Percentiles rank a stretch among this genome's conserved stretches.
These are phyloP conservation scores for Pogoniulus pusillus DNA, from an alignment of 2,797 vertebrate species.

Conservation along the genomic window DNA sequence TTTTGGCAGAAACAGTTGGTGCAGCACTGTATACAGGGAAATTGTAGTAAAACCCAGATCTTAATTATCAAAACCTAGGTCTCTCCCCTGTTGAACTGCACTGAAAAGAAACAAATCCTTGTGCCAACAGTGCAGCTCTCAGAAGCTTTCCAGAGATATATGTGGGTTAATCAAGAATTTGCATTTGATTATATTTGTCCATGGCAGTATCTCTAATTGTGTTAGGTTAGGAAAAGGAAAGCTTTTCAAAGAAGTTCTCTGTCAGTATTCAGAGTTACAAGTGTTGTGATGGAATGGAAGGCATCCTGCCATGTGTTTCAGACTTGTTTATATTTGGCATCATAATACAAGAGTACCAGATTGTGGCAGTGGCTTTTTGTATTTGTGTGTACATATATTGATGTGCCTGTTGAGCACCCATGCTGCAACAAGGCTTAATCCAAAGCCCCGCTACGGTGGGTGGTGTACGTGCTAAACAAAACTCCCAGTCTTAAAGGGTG, in stretches of 20 bases:
- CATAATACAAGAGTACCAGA: neutral
- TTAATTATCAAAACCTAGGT: neutral
- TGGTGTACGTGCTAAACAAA: neutral
- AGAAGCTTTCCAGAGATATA: neutral
- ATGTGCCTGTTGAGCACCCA: neutral
- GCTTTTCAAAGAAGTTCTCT: neutral
- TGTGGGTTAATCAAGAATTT: neutral
- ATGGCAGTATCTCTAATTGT: neutral
- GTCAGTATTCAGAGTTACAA: neutral
- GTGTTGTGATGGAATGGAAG: neutral
- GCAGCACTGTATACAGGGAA: neutral
- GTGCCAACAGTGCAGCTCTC: fast-evolving
- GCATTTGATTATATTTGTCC: neutral
- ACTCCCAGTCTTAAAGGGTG: neutral
- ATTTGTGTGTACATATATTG: neutral
- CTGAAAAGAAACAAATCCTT: neutral
- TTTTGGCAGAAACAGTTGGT: neutral
- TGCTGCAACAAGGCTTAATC: neutral
- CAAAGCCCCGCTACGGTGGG: fast-evolving
- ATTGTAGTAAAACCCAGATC: neutral
- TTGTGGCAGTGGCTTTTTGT: neutral
- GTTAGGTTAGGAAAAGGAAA: neutral
- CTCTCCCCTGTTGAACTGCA: neutral
- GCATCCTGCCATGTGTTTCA: neutral
- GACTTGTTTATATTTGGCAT: neutral